Base-by-base conservation (phyloP, 1,140 invertebrate genomes). In the Dendrolimus kikuchii region DNA sequence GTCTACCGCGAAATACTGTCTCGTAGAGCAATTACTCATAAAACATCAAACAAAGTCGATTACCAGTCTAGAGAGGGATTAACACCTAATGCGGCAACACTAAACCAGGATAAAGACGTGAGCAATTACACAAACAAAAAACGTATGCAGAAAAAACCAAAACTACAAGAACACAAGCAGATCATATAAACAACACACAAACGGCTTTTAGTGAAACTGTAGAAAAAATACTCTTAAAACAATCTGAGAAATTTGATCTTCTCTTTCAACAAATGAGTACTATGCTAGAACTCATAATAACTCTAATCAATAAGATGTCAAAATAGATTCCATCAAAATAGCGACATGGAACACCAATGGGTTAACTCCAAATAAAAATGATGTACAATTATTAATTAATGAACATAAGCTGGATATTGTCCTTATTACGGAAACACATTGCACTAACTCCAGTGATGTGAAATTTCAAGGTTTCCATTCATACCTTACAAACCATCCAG, bases 201-300 rank as follows among this genome's bases (percentile, higher is more conserved):
- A 7, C 6, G 38, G 7, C 5, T 7, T 7, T 38, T 36, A 23
- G 23, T 23, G 7, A 7, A 23, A 23, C 10, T 38, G 6, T 50
- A 50, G 49, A 50, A 50, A 6, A 41, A 6, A 4, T 50, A 5
- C 39, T 50, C 8, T 41, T 41, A 6, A 50, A 50, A 7, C n/a
- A 50, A 23, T 10, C 39, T 5, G 49, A 50, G 8, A 50, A 50
- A 41, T 50, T 50, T 7, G 8, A 50, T 6, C 5, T 10, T 6
- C 36, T 50, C 38, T 10, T 41, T 10, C 40, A 49, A 49, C 47
- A 49, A 7, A 49, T 49, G 47, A 49, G 47, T 7, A 49, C 47
- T 49, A 6, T 49, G 5, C 38, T 38, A 38, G 39, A 9, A 8
- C 37, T 49, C 37, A 49, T 48, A 48, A 8, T 8, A 8, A 48